Conservation (phyloP, 2,888 invertebrate genomes). For the Carterocephalus palaemon region DNA sequence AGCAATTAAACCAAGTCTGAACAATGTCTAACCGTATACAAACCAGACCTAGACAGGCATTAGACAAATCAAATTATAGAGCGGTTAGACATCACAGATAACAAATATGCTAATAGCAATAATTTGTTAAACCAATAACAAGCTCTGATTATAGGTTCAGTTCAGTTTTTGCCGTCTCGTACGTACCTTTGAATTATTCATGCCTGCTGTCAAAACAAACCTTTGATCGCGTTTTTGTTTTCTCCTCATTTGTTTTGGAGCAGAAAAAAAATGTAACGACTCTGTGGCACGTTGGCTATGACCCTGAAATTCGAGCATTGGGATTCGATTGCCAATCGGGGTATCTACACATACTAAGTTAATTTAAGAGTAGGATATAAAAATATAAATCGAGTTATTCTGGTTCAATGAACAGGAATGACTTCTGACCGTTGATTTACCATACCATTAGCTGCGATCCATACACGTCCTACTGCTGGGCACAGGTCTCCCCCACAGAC, state of each 20-base stretch:
- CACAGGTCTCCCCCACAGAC: too few species aligned
- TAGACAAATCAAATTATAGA: conserved; percentile 23
- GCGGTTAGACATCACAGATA: conserved; percentile 14
- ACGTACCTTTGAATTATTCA: conserved; percentile 42
- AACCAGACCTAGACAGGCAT: conserved; percentile 8
- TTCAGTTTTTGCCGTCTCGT: conserved; percentile 41
- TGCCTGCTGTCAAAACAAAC: conserved; percentile 31
- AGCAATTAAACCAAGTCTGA: background rate
- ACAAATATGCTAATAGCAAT: conserved; percentile 33
- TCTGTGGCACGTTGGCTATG: too few species aligned
- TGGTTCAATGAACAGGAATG: too few species aligned
- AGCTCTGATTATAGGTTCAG: conserved; percentile 45
- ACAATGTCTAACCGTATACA: background rate
- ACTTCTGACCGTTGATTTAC: too few species aligned
- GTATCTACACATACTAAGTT: too few species aligned
- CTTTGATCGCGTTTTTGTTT: background rate
- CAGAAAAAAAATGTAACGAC: too few species aligned
- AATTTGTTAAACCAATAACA: conserved; percentile 44
- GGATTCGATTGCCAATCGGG: too few species aligned
- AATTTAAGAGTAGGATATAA: too few species aligned
- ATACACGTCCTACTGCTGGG: too few species aligned
- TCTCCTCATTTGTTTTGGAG: conserved; percentile 7
- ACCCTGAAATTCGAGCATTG: too few species aligned
- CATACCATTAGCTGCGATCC: too few species aligned
- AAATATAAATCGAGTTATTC: too few species aligned